Conservation (phyloP, 1,140 invertebrate species). For the Hyles vespertilio region DNA sequence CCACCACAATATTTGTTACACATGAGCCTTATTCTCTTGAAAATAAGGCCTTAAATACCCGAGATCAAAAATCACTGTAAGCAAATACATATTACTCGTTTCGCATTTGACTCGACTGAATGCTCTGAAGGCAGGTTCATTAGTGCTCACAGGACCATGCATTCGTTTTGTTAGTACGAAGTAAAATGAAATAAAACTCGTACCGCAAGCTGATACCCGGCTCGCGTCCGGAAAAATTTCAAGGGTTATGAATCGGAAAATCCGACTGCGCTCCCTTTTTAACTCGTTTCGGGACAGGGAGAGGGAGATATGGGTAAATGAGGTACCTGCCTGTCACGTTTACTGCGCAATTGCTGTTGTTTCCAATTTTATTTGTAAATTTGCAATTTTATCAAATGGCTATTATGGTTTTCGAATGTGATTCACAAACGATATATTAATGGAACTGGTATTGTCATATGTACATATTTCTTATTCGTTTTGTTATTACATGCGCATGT, state of each 20-base stretch:
- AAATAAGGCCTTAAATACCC: conserved; percentile 16
- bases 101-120: conserved; percentile 18
- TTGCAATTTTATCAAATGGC: too few species aligned
- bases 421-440: too few species aligned
- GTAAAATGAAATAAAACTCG: conserved; percentile 36
- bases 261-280: conserved; percentile 12
- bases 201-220: conserved; percentile 15
- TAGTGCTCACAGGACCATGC: conserved; percentile 32
- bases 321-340: conserved; percentile 11
- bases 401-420: too few species aligned
- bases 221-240: conserved; percentile 20
- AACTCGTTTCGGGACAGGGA: conserved; percentile 14
- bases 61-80: conserved; percentile 7
- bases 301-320: conserved; percentile 15
- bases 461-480: too few species aligned
- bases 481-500: too few species aligned
- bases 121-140: conserved; percentile 36
- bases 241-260: conserved; percentile 35
- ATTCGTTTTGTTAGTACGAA: conserved; percentile 30
- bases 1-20: not conserved
- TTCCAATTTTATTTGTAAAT: too few species aligned
- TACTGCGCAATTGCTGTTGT: conserved; percentile 10
- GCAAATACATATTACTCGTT: conserved; percentile 15
- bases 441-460: too few species aligned
- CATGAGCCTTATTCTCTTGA: conserved; percentile 2